Conservation (phyloP, 2,797 vertebrate genomes). For the Lophius americanus region DNA sequence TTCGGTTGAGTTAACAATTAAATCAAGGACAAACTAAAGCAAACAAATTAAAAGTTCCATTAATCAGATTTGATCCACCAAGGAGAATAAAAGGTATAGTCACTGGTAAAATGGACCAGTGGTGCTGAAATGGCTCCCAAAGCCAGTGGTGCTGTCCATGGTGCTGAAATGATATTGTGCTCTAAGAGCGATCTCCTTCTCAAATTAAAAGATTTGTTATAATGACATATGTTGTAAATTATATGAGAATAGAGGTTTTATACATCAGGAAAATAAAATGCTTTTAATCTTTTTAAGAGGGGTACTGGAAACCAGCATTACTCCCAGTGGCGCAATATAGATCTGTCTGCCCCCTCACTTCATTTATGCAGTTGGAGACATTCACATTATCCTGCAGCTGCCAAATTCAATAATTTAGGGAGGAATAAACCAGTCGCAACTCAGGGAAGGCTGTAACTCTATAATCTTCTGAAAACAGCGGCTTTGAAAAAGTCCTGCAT, state of each 20-base stretch:
- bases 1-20: neutral
- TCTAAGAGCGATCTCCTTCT: conserved; percentile 2
- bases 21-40: neutral
- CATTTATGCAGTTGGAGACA: conserved; percentile 44
- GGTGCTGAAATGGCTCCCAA: neutral
- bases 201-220: conserved; percentile 14
- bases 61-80: too few species aligned
- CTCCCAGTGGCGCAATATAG: conserved; percentile 23
- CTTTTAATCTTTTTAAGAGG: conserved; percentile 12
- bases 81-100: too few species aligned
- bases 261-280: conserved; percentile 17
- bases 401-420: conserved; percentile 35
- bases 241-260: conserved; percentile 14
- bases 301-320: conserved; percentile 27
- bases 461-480: conserved; percentile 28
- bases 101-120: too few species aligned
- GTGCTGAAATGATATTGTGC: conserved; percentile 5
- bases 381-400: conserved; percentile 34
- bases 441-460: neutral
- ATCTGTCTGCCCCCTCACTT: conserved; percentile 17
- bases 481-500: conserved; percentile 25
- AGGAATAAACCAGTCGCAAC: conserved; percentile 26
- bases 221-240: conserved; percentile 15
- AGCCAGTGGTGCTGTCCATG: conserved; percentile 10
- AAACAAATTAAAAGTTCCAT: too few species aligned